A percentile compares a stretch with the other conserved stretches of the same genome.
These are phyloP conservation scores for Cyrtodaria siliqua DNA, from an alignment of 2,888 invertebrate genomes.

Conservation along the genomic window DNA sequence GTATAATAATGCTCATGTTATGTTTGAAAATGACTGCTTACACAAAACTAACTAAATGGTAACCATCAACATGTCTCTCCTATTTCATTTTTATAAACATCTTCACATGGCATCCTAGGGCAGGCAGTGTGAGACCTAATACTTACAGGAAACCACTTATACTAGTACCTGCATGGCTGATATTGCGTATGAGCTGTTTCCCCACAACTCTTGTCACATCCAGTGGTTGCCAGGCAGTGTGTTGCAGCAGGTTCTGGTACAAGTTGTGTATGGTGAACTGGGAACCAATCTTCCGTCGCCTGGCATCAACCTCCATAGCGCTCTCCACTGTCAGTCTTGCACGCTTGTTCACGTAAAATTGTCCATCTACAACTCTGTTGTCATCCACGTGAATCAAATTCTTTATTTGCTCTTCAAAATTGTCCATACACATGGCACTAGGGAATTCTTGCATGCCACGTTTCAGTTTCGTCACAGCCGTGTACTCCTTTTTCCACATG, in stretches of 20 bases:
- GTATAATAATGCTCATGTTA: too few species aligned
- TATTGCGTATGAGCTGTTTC: conserved; percentile 33
- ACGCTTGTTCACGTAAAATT: conserved; percentile 65
- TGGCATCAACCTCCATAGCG: conserved; percentile 64
- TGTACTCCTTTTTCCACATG: conserved; percentile 73
- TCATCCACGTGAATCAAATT: conserved; percentile 62
- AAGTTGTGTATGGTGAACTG: conserved; percentile 69
- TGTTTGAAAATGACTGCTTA: too few species aligned
- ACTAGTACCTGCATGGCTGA: not conserved
- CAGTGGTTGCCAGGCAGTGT: conserved; percentile 76
- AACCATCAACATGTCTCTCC: too few species aligned
- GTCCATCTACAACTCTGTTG: conserved; percentile 44
- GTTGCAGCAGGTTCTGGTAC: conserved; percentile 62
- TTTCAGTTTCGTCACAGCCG: conserved; percentile 73
- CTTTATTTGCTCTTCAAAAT: conserved; percentile 48
- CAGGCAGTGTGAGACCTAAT: too few species aligned
- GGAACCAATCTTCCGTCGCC: conserved; percentile 51
- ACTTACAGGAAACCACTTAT: not conserved
- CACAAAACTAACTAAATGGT: too few species aligned
- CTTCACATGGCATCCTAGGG: too few species aligned
- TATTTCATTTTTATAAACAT: too few species aligned
- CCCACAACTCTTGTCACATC: conserved; percentile 69
- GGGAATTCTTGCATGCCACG: conserved; percentile 83
- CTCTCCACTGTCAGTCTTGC: conserved; percentile 72
- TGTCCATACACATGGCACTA: conserved; percentile 71